phyloP scores from a whole-genome alignment of 2,888 invertebrate species.

The Campoplex capitator region DNA sequence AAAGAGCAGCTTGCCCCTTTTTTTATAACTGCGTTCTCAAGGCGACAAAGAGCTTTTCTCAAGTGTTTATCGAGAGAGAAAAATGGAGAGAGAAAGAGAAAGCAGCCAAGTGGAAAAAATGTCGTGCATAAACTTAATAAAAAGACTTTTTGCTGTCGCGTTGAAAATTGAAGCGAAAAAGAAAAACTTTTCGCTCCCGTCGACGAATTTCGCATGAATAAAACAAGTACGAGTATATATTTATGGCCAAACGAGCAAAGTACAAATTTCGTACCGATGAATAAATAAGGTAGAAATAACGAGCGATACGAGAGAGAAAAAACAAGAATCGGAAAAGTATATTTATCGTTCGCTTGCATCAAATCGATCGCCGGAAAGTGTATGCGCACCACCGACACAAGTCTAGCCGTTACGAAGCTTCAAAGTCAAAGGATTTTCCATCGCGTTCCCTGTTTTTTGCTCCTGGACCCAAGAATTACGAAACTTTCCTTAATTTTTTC shows the following conservation, averaged over 20 bases:
- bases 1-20: conserved; percentile 32
- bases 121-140: conserved; percentile 45
- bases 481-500: conserved; percentile 14
- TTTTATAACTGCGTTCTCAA: background rate
- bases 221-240: conserved; percentile 13
- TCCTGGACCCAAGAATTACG: conserved; percentile 11
- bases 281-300: conserved; percentile 17
- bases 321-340: conserved; percentile 8
- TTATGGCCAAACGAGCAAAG: conserved; percentile 8
- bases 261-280: background rate
- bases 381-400: conserved; percentile 27
- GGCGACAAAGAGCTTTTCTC: conserved; percentile 33
- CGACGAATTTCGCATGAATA: conserved; percentile 30
- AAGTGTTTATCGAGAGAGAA: conserved; percentile 39
- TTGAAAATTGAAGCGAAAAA: background rate
- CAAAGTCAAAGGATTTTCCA: conserved; percentile 57
- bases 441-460: conserved; percentile 43
- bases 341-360: conserved; percentile 12
- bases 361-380: conserved; percentile 47
- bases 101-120: conserved; percentile 1
- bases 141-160: conserved; percentile 39
- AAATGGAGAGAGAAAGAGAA: too few species aligned
- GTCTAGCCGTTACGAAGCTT: conserved; percentile 37
- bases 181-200: conserved; percentile 14
- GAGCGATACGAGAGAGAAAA: conserved; percentile 6